Percentiles rank a stretch among this genome's conserved stretches.
phyloP scores from a whole-genome alignment of 2,888 invertebrate genomes.

The Patella caerulea region DNA sequence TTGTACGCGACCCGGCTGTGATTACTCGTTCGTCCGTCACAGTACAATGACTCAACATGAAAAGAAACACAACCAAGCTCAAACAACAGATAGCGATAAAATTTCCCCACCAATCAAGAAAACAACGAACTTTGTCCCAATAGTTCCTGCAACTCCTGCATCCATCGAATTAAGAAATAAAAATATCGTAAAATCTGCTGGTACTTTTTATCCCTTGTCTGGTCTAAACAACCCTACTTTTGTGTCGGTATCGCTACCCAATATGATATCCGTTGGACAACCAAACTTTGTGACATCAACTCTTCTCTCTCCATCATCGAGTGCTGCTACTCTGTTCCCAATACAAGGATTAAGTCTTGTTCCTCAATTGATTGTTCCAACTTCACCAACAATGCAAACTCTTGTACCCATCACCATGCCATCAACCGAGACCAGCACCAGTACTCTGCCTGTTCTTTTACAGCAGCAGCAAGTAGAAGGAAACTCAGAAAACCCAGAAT shows the following conservation, averaged over 20 bases:
- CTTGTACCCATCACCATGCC: conserved; percentile 29
- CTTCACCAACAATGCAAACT: conserved; percentile 25
- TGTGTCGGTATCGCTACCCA: not conserved
- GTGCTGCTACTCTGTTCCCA: not conserved
- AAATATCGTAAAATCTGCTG: conserved; percentile 89
- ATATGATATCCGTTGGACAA: not conserved
- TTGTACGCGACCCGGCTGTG: conserved; percentile 80
- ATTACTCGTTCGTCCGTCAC: conserved; percentile 82
- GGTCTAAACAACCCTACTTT: conserved; percentile 42
- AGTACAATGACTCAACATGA: conserved; percentile 83
- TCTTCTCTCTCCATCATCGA: not conserved
- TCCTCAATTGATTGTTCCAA: conserved; percentile 16
- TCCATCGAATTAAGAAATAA: conserved; percentile 31
- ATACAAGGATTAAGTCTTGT: conserved; percentile 20
- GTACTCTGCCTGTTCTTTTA: conserved; percentile 52
- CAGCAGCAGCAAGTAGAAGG: conserved; percentile 46
- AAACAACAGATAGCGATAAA: conserved; percentile 32
- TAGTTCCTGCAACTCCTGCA: conserved; percentile 37
- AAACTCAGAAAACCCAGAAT: conserved; percentile 30
- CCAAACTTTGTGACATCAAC: not conserved
- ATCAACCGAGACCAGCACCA: conserved; percentile 12
- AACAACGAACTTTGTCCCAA: conserved; percentile 33
- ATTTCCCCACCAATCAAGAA: conserved; percentile 31
- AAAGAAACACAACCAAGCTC: conserved; percentile 75
- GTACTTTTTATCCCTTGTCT: conserved; percentile 91